These are phyloP conservation scores for Pollenia amentaria DNA, from an alignment of 2,888 invertebrate species.

Conservation along the genomic window DNA sequence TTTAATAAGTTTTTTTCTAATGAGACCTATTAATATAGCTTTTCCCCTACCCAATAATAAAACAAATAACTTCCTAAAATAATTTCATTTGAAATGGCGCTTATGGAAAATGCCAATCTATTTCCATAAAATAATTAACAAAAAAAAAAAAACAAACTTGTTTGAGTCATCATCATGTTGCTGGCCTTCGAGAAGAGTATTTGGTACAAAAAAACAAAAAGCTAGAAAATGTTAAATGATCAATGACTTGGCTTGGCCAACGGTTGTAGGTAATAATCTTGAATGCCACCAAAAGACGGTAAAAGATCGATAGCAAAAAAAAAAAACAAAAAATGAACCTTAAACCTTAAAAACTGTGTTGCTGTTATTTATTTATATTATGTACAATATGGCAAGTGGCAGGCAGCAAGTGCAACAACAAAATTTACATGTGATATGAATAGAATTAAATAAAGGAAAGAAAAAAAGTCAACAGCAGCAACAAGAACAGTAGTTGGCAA, in stretches of 20 bases:
- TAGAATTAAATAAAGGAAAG: not conserved
- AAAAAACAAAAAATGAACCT: constrained; percentile 4
- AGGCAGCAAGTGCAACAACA: constrained; percentile 63
- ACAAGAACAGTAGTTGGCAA: constrained; percentile 16
- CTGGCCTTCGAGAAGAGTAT: constrained; percentile 10
- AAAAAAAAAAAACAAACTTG: constrained; percentile 49
- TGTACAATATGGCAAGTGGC: constrained; percentile 59
- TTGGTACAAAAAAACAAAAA: constrained; percentile 17
- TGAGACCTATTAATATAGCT: too few relatives aligned
- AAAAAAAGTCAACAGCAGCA: constrained; percentile 9
- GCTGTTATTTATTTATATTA: constrained; percentile 5
- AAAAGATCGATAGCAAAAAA: constrained; percentile 68
- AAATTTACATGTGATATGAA: constrained; percentile 65
- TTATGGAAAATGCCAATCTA: constrained; percentile 20
- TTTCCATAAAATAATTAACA: constrained; percentile 11
- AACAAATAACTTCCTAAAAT: constrained; percentile 33
- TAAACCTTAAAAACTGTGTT: constrained; percentile 22
- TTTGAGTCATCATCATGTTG: constrained; percentile 65
- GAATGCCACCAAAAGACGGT: constrained; percentile 64
- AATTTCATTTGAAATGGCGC: constrained; percentile 37
- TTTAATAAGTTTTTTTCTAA: too few relatives aligned
- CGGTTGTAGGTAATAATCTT: constrained; percentile 56
- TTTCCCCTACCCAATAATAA: constrained; percentile 20
- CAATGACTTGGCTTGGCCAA: constrained; percentile 65
- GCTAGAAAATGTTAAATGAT: constrained; percentile 59